Conservation (phyloP, 2,888 invertebrate genomes). For the Caenorhabditis sp. region DNA sequence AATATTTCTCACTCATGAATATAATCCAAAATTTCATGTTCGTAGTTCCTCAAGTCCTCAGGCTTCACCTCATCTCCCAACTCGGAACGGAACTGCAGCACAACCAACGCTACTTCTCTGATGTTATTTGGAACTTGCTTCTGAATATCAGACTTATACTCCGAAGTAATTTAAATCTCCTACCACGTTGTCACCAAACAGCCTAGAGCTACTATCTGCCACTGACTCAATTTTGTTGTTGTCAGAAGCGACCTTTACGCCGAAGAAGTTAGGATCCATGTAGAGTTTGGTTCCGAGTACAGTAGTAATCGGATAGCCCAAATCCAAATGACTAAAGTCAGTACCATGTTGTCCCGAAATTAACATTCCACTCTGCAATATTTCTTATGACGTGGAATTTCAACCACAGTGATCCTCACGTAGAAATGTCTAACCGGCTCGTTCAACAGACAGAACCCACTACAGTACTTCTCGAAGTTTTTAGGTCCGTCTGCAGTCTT, state of each 20-base stretch:
- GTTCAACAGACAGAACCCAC: slow-evolving; percentile 80
- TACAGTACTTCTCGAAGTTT: slow-evolving; percentile 78
- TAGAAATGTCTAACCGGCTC: slow-evolving; percentile 82
- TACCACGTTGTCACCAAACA: slow-evolving; percentile 46
- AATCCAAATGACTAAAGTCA: slow-evolving; percentile 68
- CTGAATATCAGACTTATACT: slow-evolving; percentile 68
- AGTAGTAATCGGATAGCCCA: slow-evolving; percentile 81
- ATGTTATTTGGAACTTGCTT: slow-evolving; percentile 79
- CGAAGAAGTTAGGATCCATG: slow-evolving; percentile 82
- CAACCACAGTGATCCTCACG: slow-evolving; percentile 54
- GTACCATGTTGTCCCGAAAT: slow-evolving; percentile 75
- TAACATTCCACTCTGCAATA: slow-evolving; percentile 77
- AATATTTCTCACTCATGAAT: slow-evolving; percentile 69
- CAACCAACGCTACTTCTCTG: slow-evolving; percentile 76
- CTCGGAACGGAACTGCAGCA: slow-evolving; percentile 80
- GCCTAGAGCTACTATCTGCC: slow-evolving; percentile 45
- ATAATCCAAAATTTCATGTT: slow-evolving; percentile 73
- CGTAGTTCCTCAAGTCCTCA: slow-evolving; percentile 72
- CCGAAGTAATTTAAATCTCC: not conserved
- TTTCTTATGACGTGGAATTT: not conserved
- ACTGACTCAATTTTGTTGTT: slow-evolving; percentile 54
- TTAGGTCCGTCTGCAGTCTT: slow-evolving; percentile 63
- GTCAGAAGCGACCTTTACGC: slow-evolving; percentile 75
- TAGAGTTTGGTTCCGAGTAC: slow-evolving; percentile 80
- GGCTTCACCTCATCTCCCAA: slow-evolving; percentile 64